These are phyloP conservation scores for Laupala kohalensis DNA, from an alignment of 1,140 invertebrate genomes.

Conservation along the genomic window DNA sequence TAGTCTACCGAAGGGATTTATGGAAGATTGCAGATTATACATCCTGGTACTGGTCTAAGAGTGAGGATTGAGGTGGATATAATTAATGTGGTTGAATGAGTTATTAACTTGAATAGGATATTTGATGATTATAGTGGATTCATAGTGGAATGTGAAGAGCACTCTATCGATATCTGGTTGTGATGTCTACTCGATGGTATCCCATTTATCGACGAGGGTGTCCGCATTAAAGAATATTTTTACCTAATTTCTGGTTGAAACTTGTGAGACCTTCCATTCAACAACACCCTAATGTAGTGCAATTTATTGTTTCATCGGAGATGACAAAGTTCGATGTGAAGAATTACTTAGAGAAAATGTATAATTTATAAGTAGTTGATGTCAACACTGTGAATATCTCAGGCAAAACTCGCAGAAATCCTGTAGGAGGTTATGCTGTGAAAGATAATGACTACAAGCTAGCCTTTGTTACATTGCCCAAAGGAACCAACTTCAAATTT, in stretches of 20 bases:
- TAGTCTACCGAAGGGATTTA: no score
- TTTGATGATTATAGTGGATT: no score
- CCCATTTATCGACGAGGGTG: constrained; percentile 78
- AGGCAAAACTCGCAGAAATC: constrained; percentile 26
- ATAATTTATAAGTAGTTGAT: constrained; percentile 60
- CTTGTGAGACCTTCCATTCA: constrained; percentile 46
- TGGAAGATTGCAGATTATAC: no score
- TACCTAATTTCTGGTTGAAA: constrained; percentile 94
- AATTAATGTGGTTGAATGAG: no score
- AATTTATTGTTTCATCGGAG: constrained; percentile 75
- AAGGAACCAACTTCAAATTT: constrained; percentile 37
- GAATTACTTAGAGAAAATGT: constrained; percentile 92
- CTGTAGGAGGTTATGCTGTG: constrained; percentile 41
- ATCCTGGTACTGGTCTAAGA: no score
- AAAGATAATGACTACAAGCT: constrained; percentile 77
- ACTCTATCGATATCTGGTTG: no score
- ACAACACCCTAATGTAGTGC: constrained; percentile 59
- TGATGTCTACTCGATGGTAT: constrained; percentile 32
- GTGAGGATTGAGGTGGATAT: no score
- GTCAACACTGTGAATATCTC: constrained; percentile 47
- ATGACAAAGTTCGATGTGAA: constrained; percentile 78
- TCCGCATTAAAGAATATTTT: constrained; percentile 74
- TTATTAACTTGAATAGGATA: no score
- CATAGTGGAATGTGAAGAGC: no score
- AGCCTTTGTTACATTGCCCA: constrained; percentile 61